phyloP scores from a whole-genome alignment of 2,113 vertebrate genomes.

The Siphamia tubifer region DNA sequence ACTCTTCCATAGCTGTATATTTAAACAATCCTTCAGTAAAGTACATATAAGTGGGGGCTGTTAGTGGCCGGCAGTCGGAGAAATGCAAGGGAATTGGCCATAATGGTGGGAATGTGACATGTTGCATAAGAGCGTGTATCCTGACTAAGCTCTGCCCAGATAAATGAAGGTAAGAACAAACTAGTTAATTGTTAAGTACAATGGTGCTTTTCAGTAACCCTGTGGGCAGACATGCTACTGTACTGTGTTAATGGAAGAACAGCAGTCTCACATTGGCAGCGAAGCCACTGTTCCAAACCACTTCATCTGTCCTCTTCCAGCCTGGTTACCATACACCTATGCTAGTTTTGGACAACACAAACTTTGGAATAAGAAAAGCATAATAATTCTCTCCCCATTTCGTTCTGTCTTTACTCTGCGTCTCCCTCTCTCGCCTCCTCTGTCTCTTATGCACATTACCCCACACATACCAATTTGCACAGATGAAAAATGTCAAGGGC shows the following conservation, averaged over 20 bases:
- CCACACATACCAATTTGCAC: constrained; percentile 70
- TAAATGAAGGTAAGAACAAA: constrained; percentile 66
- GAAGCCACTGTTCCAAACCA: constrained; percentile 61
- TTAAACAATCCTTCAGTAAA: constrained; percentile 18
- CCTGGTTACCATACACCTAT: constrained; percentile 66
- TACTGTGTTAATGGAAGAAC: constrained; percentile 67
- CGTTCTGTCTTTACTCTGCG: constrained; percentile 32
- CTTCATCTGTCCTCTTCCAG: constrained; percentile 69
- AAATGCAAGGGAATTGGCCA: constrained; percentile 27
- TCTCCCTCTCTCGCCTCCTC: neutral
- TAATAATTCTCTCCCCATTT: constrained; percentile 60
- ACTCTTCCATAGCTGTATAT: constrained; percentile 31
- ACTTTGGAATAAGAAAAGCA: constrained; percentile 62
- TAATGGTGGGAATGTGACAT: constrained; percentile 59
- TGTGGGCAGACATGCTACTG: constrained; percentile 62
- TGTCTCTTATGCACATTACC: constrained; percentile 47
- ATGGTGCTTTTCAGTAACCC: constrained; percentile 69
- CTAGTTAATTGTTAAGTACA: constrained; percentile 72
- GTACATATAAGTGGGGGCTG: constrained; percentile 34
- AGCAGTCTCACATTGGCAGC: constrained; percentile 64
- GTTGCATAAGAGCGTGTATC: constrained; percentile 58
- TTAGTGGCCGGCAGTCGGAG: constrained; percentile 16
- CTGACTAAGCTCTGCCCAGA: constrained; percentile 48
- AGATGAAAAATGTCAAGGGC: constrained; percentile 74
- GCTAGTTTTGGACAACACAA: constrained; percentile 73